Base-by-base conservation (phyloP, 2,888 invertebrate species). In the Drosophila tanythrix region DNA sequence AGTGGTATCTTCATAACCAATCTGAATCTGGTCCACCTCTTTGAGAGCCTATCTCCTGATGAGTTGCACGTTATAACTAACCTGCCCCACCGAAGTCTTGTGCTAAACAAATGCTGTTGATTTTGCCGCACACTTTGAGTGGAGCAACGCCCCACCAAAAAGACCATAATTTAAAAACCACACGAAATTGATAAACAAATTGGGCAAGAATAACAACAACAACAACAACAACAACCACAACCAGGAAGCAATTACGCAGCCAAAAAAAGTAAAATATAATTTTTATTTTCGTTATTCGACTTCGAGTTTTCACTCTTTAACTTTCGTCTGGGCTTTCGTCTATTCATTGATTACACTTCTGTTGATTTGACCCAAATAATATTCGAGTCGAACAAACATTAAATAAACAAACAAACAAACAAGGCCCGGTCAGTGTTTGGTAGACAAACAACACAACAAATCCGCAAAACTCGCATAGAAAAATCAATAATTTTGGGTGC, bases 331-430 rank as follows among this genome's bases (percentile, higher is more conserved):
- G 36, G 67, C 67, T 78, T 67, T 79, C 63, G 66, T 72, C 82
- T 81, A 79, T 79, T 72, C 81, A 85, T 76, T 88, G 86, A 89
- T 89, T 89, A 81, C 70, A 64, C 60, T 83, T 67, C 56, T 87
- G 83, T 87, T 82, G 81, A 81, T 61, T 90, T 90, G 88, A 90
- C 90, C 89, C 81, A 90, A 90, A 90, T 88, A 79, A 89, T 83
- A 83, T 79, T 89, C 74, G 77, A 90, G 79, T 76, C 86, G 77
- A 77, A 75, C 82, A 89, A 91, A 90, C 82, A 90, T 81, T 82
- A 81, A 91, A 90, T 82, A 82, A 90, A 82, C 82, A 90, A 87
- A 87, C 76, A 86, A 71, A 70, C 70, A 82, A 51, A 51, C 76
- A 80, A 38, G 21, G 31, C 55, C 43, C 52, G 29, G 33, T 15